Evolutionary conservation across 2,113 vertebrate genomes (phyloP).

Genomic region (Lamprologus tigripictilis): DNA sequence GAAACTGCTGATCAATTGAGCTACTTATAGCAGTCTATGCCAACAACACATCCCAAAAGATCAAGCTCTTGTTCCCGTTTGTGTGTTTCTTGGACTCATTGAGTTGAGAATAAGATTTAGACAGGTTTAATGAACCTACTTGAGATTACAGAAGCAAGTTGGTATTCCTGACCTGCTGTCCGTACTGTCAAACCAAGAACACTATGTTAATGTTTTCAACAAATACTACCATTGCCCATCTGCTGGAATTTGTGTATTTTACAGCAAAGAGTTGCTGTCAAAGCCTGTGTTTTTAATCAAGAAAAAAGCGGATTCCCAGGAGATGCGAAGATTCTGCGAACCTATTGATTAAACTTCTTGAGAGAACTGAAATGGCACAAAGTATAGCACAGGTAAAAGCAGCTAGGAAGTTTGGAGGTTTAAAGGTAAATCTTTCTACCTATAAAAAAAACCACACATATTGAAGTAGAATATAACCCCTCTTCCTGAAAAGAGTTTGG

Average conservation of each 20-base stretch:
- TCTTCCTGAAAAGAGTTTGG: slow-evolving; percentile 32
- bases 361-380: background rate
- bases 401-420: background rate
- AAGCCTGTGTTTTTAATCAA: background rate
- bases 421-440: slow-evolving; percentile 3
- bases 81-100: background rate
- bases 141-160: slow-evolving; percentile 41
- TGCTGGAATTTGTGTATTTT: slow-evolving; percentile 24
- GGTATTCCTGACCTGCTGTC: slow-evolving; percentile 11
- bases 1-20: background rate
- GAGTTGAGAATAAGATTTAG: slow-evolving; percentile 23
- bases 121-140: slow-evolving; percentile 52
- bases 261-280: background rate
- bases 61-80: background rate
- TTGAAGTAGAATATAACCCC: slow-evolving; percentile 18
- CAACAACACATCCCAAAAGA: background rate
- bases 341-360: background rate
- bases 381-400: background rate
- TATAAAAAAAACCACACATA: slow-evolving; percentile 18
- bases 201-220: slow-evolving; percentile 37
- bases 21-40: background rate
- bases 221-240: slow-evolving; percentile 5
- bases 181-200: slow-evolving; percentile 28
- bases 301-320: background rate
- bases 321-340: background rate